phyloP scores from a whole-genome alignment of 2,888 invertebrate species.

The Brachycybe producta region DNA sequence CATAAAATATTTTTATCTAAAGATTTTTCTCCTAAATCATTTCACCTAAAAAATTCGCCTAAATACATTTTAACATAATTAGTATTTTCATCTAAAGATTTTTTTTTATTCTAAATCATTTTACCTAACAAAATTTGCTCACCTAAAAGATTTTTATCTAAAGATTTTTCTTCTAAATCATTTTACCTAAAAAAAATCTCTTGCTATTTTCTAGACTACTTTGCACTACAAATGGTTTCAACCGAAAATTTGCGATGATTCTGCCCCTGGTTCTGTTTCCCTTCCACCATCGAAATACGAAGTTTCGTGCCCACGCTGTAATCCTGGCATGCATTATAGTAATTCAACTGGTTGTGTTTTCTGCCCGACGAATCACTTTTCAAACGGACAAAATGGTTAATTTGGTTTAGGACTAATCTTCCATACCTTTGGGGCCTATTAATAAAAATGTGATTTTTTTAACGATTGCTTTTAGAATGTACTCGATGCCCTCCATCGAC shows the following conservation, averaged over 20 bases:
- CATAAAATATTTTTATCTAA: too few species aligned
- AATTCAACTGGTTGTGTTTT: constrained; percentile 37
- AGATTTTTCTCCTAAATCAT: too few species aligned
- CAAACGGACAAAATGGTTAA: constrained; percentile 32
- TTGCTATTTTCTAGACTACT: constrained; percentile 32
- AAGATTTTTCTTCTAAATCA: neutral
- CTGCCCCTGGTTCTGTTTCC: constrained; percentile 31
- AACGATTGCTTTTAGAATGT: constrained; percentile 34
- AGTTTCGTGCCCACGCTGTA: constrained; percentile 40
- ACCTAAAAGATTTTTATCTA: neutral
- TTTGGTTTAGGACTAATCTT: neutral
- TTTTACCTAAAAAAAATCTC: too few species aligned
- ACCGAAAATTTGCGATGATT: constrained; percentile 41
- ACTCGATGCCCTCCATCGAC: constrained; percentile 37
- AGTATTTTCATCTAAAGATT: too few species aligned
- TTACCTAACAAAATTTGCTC: neutral
- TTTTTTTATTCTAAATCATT: constrained; percentile 2
- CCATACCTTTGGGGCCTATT: neutral
- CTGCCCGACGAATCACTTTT: constrained; percentile 38
- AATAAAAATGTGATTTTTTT: neutral
- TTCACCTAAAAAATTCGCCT: too few species aligned
- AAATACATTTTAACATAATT: too few species aligned
- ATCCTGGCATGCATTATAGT: constrained; percentile 41
- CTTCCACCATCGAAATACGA: constrained; percentile 33
- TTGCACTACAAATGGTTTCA: constrained; percentile 40